Evolutionary conservation across 2,113 vertebrate genomes (phyloP).

Genomic region (Anser brachyrhynchus): DNA sequence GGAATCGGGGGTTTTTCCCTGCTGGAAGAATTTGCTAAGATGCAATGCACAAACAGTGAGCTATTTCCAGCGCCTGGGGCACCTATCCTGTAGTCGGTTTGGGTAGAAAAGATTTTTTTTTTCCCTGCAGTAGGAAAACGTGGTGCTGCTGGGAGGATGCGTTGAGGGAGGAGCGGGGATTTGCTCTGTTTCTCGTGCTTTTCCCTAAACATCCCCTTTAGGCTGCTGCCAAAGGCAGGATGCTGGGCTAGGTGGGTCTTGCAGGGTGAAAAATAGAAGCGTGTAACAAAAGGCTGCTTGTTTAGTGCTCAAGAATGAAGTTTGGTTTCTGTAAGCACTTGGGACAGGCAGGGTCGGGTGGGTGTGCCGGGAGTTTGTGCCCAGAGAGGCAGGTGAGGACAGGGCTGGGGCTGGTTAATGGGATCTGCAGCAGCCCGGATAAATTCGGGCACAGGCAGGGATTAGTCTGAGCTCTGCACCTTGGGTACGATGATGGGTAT

Average conservation of each 20-base stretch:
- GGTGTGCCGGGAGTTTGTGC: not conserved
- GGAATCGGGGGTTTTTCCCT: not conserved
- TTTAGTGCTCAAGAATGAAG: not conserved
- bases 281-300: not conserved
- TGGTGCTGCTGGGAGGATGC: not conserved
- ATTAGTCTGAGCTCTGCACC: not conserved
- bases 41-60: not conserved
- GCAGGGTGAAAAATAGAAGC: not conserved
- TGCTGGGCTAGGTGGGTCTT: not conserved
- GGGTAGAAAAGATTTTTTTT: not conserved
- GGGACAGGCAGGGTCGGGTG: not conserved
- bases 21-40: not conserved
- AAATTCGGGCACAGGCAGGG: not conserved
- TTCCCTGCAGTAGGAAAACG: not conserved
- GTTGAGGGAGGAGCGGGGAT: not conserved
- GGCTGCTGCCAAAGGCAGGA: not conserved
- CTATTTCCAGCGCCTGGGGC: not conserved
- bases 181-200: not conserved
- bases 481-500: accelerated
- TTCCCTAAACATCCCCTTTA: not conserved
- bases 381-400: not conserved
- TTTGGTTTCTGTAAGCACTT: accelerated
- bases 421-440: not conserved
- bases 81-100: not conserved
- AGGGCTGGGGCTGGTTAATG: accelerated